These are phyloP conservation scores for Drosophila jambulina DNA, from an alignment of 1,140 invertebrate genomes.

Conservation along the genomic window DNA sequence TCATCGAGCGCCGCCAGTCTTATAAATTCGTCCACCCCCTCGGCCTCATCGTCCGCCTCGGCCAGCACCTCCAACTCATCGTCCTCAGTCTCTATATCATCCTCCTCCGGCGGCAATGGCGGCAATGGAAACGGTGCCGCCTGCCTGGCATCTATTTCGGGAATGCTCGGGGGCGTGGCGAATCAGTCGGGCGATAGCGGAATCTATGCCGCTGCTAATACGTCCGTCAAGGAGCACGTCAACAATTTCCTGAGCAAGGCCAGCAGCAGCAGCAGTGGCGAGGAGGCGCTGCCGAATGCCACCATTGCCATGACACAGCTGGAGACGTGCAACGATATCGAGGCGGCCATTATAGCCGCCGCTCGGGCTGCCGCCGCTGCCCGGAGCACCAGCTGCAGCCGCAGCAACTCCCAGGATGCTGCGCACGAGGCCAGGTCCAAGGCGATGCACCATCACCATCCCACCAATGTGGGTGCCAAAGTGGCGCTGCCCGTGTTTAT, in stretches of 20 bases:
- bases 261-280: conserved; percentile 44
- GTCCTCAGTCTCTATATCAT: conserved; percentile 51
- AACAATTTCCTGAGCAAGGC: conserved; percentile 69
- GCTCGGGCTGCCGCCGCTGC: conserved; percentile 72
- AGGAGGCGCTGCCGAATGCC: conserved; percentile 29
- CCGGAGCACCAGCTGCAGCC: conserved; percentile 58
- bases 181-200: conserved; percentile 78
- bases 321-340: conserved; percentile 82
- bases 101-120: conserved; percentile 5
- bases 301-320: conserved; percentile 60
- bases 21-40: conserved; percentile 41
- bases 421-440: conserved; percentile 9
- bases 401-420: conserved; percentile 65
- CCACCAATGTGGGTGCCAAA: neutral
- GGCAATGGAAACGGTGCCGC: conserved; percentile 18
- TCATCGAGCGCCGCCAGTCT: conserved; percentile 50
- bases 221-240: conserved; percentile 66
- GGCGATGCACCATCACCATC: neutral
- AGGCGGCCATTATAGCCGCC: conserved; percentile 79
- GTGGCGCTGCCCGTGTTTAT: conserved; percentile 41
- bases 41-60: conserved; percentile 43
- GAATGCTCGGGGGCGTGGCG: conserved; percentile 31
- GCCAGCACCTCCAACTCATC: conserved; percentile 46
- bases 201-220: conserved; percentile 62
- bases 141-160: conserved; percentile 20